Evolutionary conservation across 2,888 invertebrate species (phyloP), one percentile per base, ranked within the genome.

Genomic region (Himalopsyche japonica): DNA sequence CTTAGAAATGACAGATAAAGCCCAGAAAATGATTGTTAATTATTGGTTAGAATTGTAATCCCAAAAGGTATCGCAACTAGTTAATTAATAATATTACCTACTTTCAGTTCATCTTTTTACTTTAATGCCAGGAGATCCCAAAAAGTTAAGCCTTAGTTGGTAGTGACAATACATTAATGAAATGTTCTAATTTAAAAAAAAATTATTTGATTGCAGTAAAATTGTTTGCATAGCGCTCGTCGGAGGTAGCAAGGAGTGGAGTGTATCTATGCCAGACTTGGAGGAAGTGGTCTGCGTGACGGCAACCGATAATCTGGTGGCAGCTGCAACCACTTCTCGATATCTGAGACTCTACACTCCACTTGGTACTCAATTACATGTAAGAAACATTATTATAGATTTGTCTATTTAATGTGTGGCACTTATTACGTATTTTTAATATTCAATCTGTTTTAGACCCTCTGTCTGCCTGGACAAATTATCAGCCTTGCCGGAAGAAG

Each of bases 161-260:
- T 5, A 37, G 37, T 37, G 37, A 8, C 37, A 7, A 37, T 8
- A 5, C 8, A 37, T 8, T 1, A 37, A 37, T 37, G 37, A n/a
- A n/a, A n/a, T n/a, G 7, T 37, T 37, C 37, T 37, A 37, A 37
- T 8, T 8, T 5, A 8, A 8, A 37, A 0, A 7, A 1, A 1
- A 10, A 3, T 24, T 15, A 12, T 47, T 5, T 47, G 0, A 34
- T 89, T 88, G 24, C 90, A 96, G 96, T 89, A 96, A 95, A 90
- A 90, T 95, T 88, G 95, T 94, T 87, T 96, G 94, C 88, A 95
- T 97, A 89, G 95, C 96, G 0, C 93, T 97, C 87, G 92, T 94
- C 89, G 92, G 95, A 82, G 95, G 95, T 86, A 95, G 95, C 88
- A 97, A 97, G 89, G 98, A 98, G 90, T 99, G 98, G 99, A 94